phyloP scores from a whole-genome alignment of 2,888 invertebrate species.

The Ophion ellenae region DNA sequence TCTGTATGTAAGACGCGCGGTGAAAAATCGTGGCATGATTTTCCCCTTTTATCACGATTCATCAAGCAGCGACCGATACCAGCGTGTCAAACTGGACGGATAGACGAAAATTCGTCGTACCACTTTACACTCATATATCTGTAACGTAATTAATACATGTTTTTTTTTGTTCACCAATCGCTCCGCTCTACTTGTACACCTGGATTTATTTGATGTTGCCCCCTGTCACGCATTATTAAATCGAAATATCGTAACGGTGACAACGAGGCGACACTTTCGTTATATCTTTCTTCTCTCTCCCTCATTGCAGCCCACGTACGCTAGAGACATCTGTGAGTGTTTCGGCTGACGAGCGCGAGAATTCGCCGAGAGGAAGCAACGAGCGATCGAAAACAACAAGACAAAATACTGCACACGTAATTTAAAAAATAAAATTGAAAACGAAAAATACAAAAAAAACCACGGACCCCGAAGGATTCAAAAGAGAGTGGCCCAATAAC shows the following conservation, averaged over 20 bases:
- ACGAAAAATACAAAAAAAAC: constrained; percentile 52
- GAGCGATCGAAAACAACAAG: constrained; percentile 34
- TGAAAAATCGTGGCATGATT: neutral
- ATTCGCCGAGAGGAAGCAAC: constrained; percentile 61
- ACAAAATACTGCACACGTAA: constrained; percentile 66
- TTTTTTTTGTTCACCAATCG: neutral
- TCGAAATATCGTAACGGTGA: neutral
- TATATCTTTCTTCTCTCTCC: constrained; percentile 43
- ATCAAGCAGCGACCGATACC: neutral
- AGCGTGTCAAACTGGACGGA: neutral
- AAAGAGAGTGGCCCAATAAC: constrained; percentile 17
- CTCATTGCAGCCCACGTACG: constrained; percentile 80
- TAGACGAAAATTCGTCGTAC: neutral
- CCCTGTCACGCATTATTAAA: neutral
- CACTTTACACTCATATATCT: neutral
- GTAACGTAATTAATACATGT: neutral
- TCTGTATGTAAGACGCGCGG: neutral
- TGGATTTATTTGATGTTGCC: neutral
- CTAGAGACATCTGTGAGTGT: constrained; percentile 75
- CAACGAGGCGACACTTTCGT: neutral
- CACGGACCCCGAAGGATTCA: constrained; percentile 34
- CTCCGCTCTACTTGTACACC: neutral
- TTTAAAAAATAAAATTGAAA: constrained; percentile 68
- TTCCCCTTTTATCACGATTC: neutral
- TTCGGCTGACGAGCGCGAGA: constrained; percentile 49